Conservation (phyloP, 2,888 invertebrate species). For the Melinaea marsaeus region DNA sequence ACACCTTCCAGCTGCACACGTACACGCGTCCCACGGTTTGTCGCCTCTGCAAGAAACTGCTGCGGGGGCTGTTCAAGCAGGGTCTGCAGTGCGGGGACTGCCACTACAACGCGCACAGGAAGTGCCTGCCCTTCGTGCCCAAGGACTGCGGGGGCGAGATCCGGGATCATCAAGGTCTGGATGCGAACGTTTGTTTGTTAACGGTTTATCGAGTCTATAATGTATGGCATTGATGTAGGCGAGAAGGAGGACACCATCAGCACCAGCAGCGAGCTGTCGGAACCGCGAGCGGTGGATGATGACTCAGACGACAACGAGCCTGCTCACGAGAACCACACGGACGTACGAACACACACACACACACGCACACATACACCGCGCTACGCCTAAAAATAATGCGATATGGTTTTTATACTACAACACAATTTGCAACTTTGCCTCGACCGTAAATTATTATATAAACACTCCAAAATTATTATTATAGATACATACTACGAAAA, state of each 20-base stretch:
- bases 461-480: too few species aligned
- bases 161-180: conserved; percentile 76
- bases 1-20: conserved; percentile 97
- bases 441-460: too few species aligned
- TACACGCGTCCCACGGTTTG: conserved; percentile 98
- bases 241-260: conserved; percentile 77
- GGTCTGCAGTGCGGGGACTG: conserved; percentile 98
- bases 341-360: conserved; percentile 31
- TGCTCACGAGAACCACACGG: conserved; percentile 36
- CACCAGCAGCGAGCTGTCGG: conserved; percentile 72
- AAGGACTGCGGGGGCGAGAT: conserved; percentile 91
- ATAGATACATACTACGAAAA: too few species aligned
- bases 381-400: not conserved
- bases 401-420: too few species aligned
- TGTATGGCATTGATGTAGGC: conserved; percentile 39
- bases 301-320: conserved; percentile 40
- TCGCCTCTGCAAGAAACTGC: conserved; percentile 95
- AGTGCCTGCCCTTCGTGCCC: conserved; percentile 92
- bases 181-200: not conserved
- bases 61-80: conserved; percentile 96
- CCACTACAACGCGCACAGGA: conserved; percentile 97
- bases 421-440: too few species aligned
- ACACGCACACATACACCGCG: not conserved
- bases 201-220: not conserved
- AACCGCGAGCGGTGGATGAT: conserved; percentile 55